phyloP scores from a whole-genome alignment of 2,888 invertebrate species.

The Campoplex capitator region DNA sequence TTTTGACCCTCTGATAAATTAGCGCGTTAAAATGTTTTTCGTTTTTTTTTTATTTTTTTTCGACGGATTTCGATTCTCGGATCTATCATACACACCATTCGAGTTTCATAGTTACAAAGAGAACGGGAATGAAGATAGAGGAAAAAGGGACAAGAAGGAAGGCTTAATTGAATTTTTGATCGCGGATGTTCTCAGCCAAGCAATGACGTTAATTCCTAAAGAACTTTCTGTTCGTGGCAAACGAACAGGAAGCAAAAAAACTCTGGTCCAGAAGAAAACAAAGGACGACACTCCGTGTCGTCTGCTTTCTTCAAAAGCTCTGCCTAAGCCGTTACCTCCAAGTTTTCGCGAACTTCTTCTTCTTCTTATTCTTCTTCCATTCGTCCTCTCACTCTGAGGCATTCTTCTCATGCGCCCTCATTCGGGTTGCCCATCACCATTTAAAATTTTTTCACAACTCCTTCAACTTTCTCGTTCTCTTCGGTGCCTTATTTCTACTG shows the following conservation, averaged over 20 bases:
- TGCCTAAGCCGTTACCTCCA: slow-evolving; percentile 50
- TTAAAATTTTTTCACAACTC: slow-evolving; percentile 53
- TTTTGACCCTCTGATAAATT: background rate
- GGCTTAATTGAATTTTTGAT: slow-evolving; percentile 56
- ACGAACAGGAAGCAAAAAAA: slow-evolving; percentile 23
- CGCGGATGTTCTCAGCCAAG: slow-evolving; percentile 37
- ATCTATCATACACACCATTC: background rate
- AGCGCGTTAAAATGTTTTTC: background rate
- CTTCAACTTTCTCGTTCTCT: slow-evolving; percentile 31
- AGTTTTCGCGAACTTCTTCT: slow-evolving; percentile 42
- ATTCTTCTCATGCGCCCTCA: slow-evolving; percentile 33
- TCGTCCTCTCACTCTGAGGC: slow-evolving; percentile 17
- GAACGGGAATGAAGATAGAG: background rate
- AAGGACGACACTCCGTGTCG: slow-evolving; percentile 36
- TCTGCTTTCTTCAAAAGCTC: slow-evolving; percentile 50
- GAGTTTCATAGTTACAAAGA: background rate
- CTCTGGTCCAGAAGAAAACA: slow-evolving; percentile 17
- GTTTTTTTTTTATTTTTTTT: too few species aligned
- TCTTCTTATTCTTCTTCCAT: background rate
- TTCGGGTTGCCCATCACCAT: slow-evolving; percentile 57
- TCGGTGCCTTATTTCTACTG: slow-evolving; percentile 35
- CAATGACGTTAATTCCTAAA: slow-evolving; percentile 58
- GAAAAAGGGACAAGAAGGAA: slow-evolving; percentile 3
- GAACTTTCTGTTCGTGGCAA: background rate
- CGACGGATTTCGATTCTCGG: background rate